Percentiles rank a stretch among this genome's conserved stretches.
These are phyloP conservation scores for Harpagoxenus sublaevis DNA, from an alignment of 2,888 invertebrate species.

Conservation along the genomic window DNA sequence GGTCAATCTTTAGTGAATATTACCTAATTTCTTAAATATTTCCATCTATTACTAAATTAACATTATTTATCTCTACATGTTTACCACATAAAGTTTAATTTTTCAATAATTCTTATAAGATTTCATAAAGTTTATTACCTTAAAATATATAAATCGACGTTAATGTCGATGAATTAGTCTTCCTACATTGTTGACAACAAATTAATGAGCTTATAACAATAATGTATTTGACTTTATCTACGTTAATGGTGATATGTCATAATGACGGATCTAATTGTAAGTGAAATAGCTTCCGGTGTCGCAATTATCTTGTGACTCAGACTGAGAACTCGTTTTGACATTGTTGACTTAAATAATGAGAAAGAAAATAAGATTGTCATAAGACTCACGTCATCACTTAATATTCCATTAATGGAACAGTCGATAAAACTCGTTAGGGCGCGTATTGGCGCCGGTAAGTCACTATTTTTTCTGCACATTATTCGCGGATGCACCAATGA, in stretches of 20 bases:
- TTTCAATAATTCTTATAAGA: neutral
- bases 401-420: conserved; percentile 9
- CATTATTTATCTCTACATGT: neutral
- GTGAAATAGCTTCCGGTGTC: conserved; percentile 2
- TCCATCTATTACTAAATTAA: neutral
- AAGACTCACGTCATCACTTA: neutral
- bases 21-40: neutral
- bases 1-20: neutral
- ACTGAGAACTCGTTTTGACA: conserved; percentile 10
- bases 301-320: conserved; percentile 28
- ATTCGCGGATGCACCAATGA: neutral
- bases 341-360: conserved; percentile 2
- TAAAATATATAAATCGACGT: neutral
- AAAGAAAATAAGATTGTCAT: neutral
- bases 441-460: neutral
- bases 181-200: neutral
- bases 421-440: conserved; percentile 7
- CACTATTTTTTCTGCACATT: conserved; percentile 7
- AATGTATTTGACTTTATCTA: conserved; percentile 1
- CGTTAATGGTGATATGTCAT: conserved; percentile 10
- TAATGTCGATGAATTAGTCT: neutral
- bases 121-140: neutral
- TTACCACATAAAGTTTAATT: neutral
- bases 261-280: conserved; percentile 26
- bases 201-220: conserved; percentile 12